Evolutionary conservation across 2,113 vertebrate species (phyloP).

Genomic region (Bagarius yarrelli): DNA sequence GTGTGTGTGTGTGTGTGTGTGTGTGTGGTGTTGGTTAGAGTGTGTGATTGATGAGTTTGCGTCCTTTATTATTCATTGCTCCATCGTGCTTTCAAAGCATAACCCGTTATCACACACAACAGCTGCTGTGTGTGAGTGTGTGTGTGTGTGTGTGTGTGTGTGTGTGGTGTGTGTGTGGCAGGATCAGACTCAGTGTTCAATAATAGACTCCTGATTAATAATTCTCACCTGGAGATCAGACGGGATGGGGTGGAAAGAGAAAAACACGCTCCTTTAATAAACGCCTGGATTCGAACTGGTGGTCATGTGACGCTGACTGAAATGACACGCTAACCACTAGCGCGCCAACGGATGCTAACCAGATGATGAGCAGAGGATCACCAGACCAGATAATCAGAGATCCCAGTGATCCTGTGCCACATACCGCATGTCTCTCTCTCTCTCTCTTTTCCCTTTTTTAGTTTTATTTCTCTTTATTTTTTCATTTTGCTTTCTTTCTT

Average conservation of each 20-base stretch:
- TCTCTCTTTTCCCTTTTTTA: neutral
- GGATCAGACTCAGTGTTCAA: neutral
- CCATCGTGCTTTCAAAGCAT: neutral
- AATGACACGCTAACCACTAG: neutral
- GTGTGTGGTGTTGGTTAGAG: neutral
- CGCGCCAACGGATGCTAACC: neutral
- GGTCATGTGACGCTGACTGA: neutral
- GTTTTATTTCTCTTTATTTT: conserved; percentile 25
- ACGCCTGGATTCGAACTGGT: neutral
- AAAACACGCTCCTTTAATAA: neutral
- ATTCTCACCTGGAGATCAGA: neutral
- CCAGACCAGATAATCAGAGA: too few relatives aligned
- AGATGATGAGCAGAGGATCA: neutral
- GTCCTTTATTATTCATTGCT: conserved; percentile 24
- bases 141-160: conserved; percentile 30
- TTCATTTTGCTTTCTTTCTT: conserved; percentile 30
- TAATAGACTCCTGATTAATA: conserved; percentile 9
- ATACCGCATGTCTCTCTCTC: neutral
- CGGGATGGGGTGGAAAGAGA: neutral
- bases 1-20: conserved; percentile 17
- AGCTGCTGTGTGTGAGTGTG: neutral
- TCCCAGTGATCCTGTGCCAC: too few relatives aligned
- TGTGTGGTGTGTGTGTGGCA: conserved; percentile 45
- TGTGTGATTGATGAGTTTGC: conserved; percentile 12
- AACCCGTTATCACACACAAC: conserved; percentile 1